Evolutionary conservation across 1,140 invertebrate species (phyloP).

Genomic region (Dreissena polymorpha): DNA sequence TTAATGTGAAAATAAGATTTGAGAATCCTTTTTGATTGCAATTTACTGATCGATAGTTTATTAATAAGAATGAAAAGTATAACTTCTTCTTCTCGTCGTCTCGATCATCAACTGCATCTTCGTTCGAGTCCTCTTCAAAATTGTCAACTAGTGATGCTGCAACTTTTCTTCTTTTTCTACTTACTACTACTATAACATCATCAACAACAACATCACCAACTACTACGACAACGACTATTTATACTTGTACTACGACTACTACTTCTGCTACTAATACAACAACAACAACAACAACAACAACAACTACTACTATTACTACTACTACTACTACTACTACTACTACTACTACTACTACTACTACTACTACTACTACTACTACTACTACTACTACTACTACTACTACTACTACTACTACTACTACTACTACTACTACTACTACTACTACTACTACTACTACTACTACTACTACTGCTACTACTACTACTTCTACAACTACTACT

Average conservation of each 20-base stretch:
- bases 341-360: constrained; percentile 1
- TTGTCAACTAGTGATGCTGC: background rate
- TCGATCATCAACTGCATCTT: too few relatives aligned
- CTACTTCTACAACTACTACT: constrained; percentile 5
- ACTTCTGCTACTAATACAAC: too few relatives aligned
- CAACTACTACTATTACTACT: background rate
- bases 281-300: too few relatives aligned
- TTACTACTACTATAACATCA: constrained; percentile 8
- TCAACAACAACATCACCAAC: too few relatives aligned
- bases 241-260: too few relatives aligned
- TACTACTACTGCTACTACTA: constrained; percentile 8
- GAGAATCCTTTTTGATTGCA: too few relatives aligned
- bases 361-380: constrained; percentile 5
- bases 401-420: constrained; percentile 8
- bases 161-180: background rate
- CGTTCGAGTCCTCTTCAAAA: too few relatives aligned
- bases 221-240: too few relatives aligned
- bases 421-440: constrained; percentile 8
- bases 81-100: too few relatives aligned
- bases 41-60: too few relatives aligned
- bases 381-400: constrained; percentile 8
- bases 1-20: too few relatives aligned
- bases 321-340: constrained; percentile 1
- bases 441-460: constrained; percentile 8
- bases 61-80: too few relatives aligned